Evolutionary conservation across 92 coral and sea anemone species (phyloP).

Genomic region (Nematostella vectensis): DNA sequence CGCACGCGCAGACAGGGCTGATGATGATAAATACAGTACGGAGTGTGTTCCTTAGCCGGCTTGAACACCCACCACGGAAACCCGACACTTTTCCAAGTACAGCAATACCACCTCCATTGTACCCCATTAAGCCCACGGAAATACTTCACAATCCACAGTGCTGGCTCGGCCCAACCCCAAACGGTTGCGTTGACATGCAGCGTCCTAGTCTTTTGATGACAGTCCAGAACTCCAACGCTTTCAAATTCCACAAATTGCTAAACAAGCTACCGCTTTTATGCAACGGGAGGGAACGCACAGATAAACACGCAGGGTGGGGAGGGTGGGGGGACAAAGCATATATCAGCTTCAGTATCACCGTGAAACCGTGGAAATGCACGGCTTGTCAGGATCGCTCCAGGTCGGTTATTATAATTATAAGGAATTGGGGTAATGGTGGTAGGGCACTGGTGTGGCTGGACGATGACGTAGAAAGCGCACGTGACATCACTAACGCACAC

Average conservation of each 20-base stretch:
- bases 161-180: not conserved
- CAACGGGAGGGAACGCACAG: not conserved
- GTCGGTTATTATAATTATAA: not conserved
- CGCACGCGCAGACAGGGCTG: conserved; percentile 51
- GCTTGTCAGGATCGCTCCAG: not conserved
- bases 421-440: not conserved
- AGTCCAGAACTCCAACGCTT: not conserved
- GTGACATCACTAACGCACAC: not conserved
- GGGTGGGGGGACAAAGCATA: not conserved
- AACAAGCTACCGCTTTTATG: not conserved
- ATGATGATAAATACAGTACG: conserved; percentile 36
- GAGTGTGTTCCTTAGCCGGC: not conserved
- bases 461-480: not conserved
- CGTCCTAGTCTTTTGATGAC: not conserved
- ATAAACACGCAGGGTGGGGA: conserved; percentile 3
- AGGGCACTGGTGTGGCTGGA: conserved; percentile 3
- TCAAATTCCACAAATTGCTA: not conserved
- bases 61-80: not conserved
- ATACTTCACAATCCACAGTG: not conserved
- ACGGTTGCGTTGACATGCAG: not conserved
- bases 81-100: not conserved
- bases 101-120: not conserved
- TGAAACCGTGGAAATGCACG: not conserved
- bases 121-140: not conserved
- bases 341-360: not conserved